These are phyloP conservation scores for Trachelipus rathkii DNA, from an alignment of 1,140 invertebrate species.

Conservation along the genomic window DNA sequence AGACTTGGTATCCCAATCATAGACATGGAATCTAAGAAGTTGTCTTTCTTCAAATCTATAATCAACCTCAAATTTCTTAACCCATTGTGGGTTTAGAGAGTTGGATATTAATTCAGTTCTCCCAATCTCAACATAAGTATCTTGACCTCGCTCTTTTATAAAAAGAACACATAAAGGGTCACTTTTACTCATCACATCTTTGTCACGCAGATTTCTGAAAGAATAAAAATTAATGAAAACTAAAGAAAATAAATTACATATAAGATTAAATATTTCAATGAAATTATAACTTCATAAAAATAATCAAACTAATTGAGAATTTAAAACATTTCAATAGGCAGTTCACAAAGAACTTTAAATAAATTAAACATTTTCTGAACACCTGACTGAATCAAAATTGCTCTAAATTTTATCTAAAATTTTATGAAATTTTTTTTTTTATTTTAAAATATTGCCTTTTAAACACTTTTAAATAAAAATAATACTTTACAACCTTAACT, in stretches of 20 bases:
- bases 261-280: background rate
- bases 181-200: slow-evolving; percentile 55
- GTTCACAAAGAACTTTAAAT: too few relatives aligned
- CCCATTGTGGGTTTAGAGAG: slow-evolving; percentile 57
- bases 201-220: slow-evolving; percentile 52
- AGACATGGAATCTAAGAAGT: slow-evolving; percentile 49
- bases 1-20: slow-evolving; percentile 47
- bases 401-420: too few relatives aligned
- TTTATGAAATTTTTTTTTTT: too few relatives aligned
- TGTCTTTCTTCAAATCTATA: slow-evolving; percentile 57
- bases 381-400: too few relatives aligned
- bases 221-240: background rate
- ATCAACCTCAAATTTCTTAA: slow-evolving; percentile 54
- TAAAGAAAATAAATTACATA: background rate
- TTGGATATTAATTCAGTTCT: slow-evolving; percentile 57
- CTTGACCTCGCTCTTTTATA: slow-evolving; percentile 41
- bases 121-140: slow-evolving; percentile 50
- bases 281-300: too few relatives aligned
- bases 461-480: too few relatives aligned
- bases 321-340: too few relatives aligned
- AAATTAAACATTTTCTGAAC: too few relatives aligned
- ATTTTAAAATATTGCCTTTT: too few relatives aligned
- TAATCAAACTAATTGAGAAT: too few relatives aligned
- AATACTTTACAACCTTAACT: too few relatives aligned
- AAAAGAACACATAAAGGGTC: slow-evolving; percentile 56